Conservation (phyloP, 1,140 invertebrate genomes). For the Zaprionus africanus region DNA sequence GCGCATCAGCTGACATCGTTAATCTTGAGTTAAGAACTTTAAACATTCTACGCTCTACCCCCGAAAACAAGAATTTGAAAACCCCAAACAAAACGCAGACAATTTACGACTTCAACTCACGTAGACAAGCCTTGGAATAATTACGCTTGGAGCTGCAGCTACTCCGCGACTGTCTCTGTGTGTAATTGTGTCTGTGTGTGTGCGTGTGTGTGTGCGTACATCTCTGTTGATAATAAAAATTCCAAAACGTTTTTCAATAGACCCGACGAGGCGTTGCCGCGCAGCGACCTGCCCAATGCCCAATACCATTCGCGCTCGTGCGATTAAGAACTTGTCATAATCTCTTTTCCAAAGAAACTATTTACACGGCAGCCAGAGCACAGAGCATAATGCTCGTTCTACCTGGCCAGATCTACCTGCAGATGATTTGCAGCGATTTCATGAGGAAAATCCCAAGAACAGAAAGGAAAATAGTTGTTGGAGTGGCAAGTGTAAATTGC, state of each 20-base stretch:
- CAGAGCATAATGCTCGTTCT: slow-evolving; percentile 37
- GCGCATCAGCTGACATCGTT: slow-evolving; percentile 64
- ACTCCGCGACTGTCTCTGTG: background rate
- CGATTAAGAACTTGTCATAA: slow-evolving; percentile 82
- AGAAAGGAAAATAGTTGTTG: slow-evolving; percentile 57
- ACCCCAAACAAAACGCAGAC: slow-evolving; percentile 46
- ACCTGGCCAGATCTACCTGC: slow-evolving; percentile 36
- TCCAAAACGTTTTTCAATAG: slow-evolving; percentile 81
- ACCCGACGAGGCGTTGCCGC: background rate
- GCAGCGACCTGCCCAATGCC: slow-evolving; percentile 11
- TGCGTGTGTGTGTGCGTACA: slow-evolving; percentile 20
- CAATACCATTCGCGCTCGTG: slow-evolving; percentile 30
- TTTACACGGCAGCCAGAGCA: slow-evolving; percentile 51
- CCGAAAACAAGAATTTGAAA: slow-evolving; percentile 30
- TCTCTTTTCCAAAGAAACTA: slow-evolving; percentile 79
- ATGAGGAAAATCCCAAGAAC: slow-evolving; percentile 66
- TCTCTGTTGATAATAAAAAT: slow-evolving; percentile 71
- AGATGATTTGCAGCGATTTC: slow-evolving; percentile 45
- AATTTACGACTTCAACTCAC: slow-evolving; percentile 65
- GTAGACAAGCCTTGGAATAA: slow-evolving; percentile 60
- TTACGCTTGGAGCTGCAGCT: slow-evolving; percentile 43
- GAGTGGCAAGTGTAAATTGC: slow-evolving; percentile 69
- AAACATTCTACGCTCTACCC: slow-evolving; percentile 33
- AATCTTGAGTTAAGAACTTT: slow-evolving; percentile 63
- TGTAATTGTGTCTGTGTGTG: slow-evolving; percentile 30